These are phyloP conservation scores for Syngnathus rostellatus DNA, from an alignment of 2,797 vertebrate genomes.

Conservation along the genomic window DNA sequence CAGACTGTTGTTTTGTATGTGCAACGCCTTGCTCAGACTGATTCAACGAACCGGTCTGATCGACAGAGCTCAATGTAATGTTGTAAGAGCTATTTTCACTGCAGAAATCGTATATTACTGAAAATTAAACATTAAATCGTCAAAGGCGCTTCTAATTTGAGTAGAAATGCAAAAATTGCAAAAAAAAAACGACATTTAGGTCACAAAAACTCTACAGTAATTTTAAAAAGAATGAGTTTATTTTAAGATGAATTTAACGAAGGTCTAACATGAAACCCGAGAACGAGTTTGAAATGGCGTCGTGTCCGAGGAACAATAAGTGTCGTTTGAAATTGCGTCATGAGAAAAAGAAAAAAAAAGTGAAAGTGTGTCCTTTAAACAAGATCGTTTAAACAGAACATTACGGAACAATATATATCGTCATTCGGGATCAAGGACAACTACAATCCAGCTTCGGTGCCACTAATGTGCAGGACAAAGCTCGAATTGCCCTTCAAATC, in stretches of 20 bases:
- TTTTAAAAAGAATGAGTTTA: neutral
- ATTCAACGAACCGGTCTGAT: constrained; percentile 52
- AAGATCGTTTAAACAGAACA: neutral
- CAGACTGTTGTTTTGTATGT: constrained; percentile 37
- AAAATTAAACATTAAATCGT: neutral
- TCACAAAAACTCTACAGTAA: neutral
- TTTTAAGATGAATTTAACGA: neutral
- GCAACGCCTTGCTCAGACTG: constrained; percentile 45
- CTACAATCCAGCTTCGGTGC: neutral
- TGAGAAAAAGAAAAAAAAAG: neutral
- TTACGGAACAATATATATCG: neutral
- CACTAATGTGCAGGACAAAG: neutral
- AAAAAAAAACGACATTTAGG: neutral
- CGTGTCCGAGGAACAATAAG: neutral
- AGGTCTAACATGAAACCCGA: neutral
- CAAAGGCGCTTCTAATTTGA: neutral
- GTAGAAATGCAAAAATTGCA: neutral
- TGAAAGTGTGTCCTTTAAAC: too few species aligned
- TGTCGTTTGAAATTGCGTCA: neutral
- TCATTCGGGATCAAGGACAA: neutral
- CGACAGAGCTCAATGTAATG: constrained; percentile 8
- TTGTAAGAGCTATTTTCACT: neutral
- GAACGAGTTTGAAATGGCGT: neutral
- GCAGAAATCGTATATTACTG: neutral
- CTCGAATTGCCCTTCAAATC: constrained; percentile 11